phyloP scores from a whole-genome alignment of 1,140 invertebrate genomes.

The Bombyx mandarina region DNA sequence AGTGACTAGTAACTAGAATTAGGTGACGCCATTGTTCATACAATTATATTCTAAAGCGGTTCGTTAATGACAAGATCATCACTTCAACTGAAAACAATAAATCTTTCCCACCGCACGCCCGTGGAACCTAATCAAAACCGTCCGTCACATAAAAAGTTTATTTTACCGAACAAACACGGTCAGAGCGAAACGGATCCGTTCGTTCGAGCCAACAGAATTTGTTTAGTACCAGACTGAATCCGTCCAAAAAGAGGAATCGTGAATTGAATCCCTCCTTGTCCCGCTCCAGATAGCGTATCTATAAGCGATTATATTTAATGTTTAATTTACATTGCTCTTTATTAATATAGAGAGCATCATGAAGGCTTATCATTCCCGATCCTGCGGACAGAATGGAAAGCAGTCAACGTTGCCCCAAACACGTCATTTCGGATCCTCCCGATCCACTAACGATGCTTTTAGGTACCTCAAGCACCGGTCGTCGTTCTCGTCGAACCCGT shows the following conservation, averaged over 20 bases:
- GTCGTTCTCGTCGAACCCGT: too few species aligned
- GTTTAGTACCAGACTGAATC: conserved; percentile 53
- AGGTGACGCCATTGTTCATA: too few species aligned
- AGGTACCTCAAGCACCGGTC: too few species aligned
- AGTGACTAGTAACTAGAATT: too few species aligned
- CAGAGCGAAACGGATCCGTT: conserved; percentile 55
- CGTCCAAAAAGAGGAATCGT: conserved; percentile 59
- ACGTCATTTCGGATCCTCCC: too few species aligned
- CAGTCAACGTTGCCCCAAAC: too few species aligned
- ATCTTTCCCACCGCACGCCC: conserved; percentile 1
- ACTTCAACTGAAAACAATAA: not conserved
- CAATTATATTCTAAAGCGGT: too few species aligned
- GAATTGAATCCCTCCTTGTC: conserved; percentile 42
- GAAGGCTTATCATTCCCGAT: too few species aligned
- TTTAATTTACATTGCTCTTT: conserved; percentile 18
- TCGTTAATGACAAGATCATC: too few species aligned
- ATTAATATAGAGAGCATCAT: not conserved
- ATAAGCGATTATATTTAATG: not conserved
- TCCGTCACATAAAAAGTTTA: conserved; percentile 10
- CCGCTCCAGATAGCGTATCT: not conserved
- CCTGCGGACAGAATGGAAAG: too few species aligned
- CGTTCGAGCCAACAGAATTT: conserved; percentile 47
- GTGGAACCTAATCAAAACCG: not conserved
- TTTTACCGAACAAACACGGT: conserved; percentile 20
- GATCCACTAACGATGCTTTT: too few species aligned